Base-by-base conservation (phyloP, 37 sponge, comb jelly and placozoan species). In the Cliona cf. orientalis region DNA sequence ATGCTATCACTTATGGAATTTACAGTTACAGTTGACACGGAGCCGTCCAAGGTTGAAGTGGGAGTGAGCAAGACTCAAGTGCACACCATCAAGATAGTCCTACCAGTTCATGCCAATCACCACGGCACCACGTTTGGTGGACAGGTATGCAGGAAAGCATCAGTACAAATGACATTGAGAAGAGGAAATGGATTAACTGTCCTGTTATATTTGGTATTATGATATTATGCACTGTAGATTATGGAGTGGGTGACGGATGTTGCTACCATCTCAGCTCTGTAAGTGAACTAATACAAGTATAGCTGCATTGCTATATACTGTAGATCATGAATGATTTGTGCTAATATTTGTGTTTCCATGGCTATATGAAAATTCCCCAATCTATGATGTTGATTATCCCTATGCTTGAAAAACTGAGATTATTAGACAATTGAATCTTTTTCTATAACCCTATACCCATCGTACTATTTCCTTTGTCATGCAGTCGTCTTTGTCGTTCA, bases 121-220 rank as follows among this genome's bases (percentile, higher is more conserved):
- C 86, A 85, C 71, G 86, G 86, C 43, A 85, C 86, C 6, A 85
- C 86, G 0, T 87, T 87, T 33, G 81, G 88, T 21, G 88, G 77
- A 0, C 78, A 78, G 63, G 59, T 69, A 70, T 5, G 32, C 6
- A 5, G 55, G 17, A 11, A 49, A 49, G 17, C 11, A 49, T 49
- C 17, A 17, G 55, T 17, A 17, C 11, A 19, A 19, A 49, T 49
- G 11, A 49, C 17, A 49, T 17, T 49, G 55, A 11, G 17, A 19
- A 49, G 55, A 17, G 17, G 55, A 11, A 49, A 17, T 17, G 55
- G 11, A 11, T 49, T 49, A 49, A 11, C 55, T 49, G 17, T 49
- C 11, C 11, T 17, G 55, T 49, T 49, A 49, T 49, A 49, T 49
- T 11, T 19, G 55, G 55, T 49, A 19, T n/a, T n/a, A n/a, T n/a